Base-by-base conservation (phyloP, 2,113 vertebrate genomes). In the Arenaria interpres region DNA sequence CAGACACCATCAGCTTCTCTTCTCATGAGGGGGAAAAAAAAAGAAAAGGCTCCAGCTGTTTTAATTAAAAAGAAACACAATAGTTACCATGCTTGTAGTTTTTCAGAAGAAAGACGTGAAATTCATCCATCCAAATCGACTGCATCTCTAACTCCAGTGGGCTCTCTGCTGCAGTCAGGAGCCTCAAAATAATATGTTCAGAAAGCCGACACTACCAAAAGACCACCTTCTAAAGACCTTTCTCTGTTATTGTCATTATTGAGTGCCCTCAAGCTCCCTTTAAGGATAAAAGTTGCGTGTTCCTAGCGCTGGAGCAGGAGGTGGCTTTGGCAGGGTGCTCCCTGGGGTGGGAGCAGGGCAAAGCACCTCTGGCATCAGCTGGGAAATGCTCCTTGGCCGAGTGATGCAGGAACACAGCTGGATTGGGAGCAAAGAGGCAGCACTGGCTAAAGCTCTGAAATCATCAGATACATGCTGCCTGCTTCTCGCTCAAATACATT, bases 101-200 rank as follows among this genome's bases (percentile, higher is more conserved):
- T 94, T 79, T 83, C 16, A 83, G 54, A 88, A 79, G 51, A 53
- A 95, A 94, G 53, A 35, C 64, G 19, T 88, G 53, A 83, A 92
- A 93, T 85, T 83, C 63, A 80, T 66, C 45, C 30, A 73, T 41
- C 63, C 62, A 94, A 90, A 93, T 7, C 1, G 2, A 87, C 12
- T n/a, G 50, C 24, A 84, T 77, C 72, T 86, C 64, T 59, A 57
- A 85, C 14, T 82, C 20, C 41, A 78, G 5, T 28, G 37, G 28
- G 28, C 10, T 74, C 68, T 59, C 82, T 90, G 16, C 24, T 62
- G 32, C 45, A 60, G 7, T 77, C 41, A 77, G 25, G 23, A 84
- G 23, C 33, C 30, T 56, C 48, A 85, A 92, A 89, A 57, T 63
- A 16, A 5, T 68, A 33, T 8, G 7, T 60, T n/a, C 37, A 51